phyloP scores from a whole-genome alignment of 2,797 vertebrate genomes.

The Peromyscus melanophrys region DNA sequence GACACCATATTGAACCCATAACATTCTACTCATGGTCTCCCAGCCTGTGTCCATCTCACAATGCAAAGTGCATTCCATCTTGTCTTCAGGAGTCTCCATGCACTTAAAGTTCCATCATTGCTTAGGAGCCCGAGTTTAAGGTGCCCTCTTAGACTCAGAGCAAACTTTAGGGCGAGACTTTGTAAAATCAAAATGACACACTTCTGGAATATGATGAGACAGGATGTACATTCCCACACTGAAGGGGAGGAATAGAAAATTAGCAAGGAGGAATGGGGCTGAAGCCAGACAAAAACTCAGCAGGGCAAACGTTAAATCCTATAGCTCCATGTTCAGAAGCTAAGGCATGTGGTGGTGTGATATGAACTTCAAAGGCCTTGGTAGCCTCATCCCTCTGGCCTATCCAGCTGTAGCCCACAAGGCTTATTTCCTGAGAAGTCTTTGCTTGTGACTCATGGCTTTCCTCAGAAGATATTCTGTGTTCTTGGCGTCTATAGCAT shows the following conservation, averaged over 20 bases:
- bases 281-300: background rate
- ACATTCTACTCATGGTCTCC: background rate
- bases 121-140: background rate
- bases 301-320: background rate
- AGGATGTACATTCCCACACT: background rate
- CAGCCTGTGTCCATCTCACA: background rate
- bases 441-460: background rate
- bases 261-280: background rate
- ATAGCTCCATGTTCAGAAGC: background rate
- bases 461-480: background rate
- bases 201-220: background rate
- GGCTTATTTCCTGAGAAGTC: background rate
- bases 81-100: background rate
- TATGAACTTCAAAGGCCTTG: background rate
- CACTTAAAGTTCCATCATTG: background rate
- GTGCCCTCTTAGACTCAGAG: background rate
- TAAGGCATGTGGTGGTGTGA: no score
- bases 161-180: background rate
- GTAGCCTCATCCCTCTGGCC: background rate
- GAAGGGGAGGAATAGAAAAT: background rate
- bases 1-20: background rate
- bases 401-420: background rate
- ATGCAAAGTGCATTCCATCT: background rate
- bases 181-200: background rate
- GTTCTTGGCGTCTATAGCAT: background rate